Evolutionary conservation across 2,888 invertebrate genomes (phyloP).

Genomic region (Oxycera nigricornis): DNA sequence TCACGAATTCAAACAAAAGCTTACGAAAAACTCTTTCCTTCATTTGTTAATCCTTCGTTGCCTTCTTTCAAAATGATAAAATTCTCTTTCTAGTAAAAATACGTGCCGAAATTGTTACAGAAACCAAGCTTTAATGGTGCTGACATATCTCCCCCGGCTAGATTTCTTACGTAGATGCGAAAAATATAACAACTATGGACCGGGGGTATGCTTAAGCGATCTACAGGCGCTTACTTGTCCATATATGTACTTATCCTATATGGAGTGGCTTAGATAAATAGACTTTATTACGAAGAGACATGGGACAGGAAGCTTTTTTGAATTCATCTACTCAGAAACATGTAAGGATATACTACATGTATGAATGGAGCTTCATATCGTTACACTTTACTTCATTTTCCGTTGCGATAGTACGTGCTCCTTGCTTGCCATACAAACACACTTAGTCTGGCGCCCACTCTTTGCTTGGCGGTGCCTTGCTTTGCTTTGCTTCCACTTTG

Average conservation of each 20-base stretch:
- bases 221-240: background rate
- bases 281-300: background rate
- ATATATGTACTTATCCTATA: background rate
- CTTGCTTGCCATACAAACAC: background rate
- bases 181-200: background rate
- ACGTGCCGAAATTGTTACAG: conserved; percentile 2
- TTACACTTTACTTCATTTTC: conserved; percentile 18
- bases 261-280: background rate
- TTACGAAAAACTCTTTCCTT: no score
- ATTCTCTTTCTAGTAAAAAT: background rate
- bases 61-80: background rate
- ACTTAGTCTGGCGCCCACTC: background rate
- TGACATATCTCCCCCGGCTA: background rate
- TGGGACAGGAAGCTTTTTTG: background rate
- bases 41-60: background rate
- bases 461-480: background rate
- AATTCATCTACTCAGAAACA: background rate
- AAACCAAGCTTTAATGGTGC: background rate
- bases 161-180: background rate
- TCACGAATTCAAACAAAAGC: no score
- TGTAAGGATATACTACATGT: background rate
- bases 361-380: background rate
- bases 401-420: background rate
- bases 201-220: background rate
- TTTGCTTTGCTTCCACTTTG: background rate